Evolutionary conservation across 2,888 invertebrate species (phyloP).

Genomic region (Hemaris fuciformis): DNA sequence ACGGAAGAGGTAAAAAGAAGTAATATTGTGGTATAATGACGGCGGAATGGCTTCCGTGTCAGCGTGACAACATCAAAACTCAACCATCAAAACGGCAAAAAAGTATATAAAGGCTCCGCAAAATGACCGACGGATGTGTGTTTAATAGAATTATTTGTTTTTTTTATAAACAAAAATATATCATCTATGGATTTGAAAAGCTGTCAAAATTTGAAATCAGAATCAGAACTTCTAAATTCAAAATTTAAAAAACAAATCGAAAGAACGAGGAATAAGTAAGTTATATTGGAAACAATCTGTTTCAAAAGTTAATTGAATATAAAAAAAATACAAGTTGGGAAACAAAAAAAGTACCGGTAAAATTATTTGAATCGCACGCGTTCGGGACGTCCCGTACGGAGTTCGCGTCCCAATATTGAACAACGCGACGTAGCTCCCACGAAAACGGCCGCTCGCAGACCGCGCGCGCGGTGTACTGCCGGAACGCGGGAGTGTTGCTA

Average conservation of each 20-base stretch:
- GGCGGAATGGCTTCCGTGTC: too few relatives aligned
- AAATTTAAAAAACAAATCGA: too few relatives aligned
- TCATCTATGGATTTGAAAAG: neutral
- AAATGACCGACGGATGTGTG: too few relatives aligned
- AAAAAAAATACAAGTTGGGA: slow-evolving; percentile 10
- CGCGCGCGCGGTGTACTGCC: slow-evolving; percentile 75
- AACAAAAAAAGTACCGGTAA: slow-evolving; percentile 28
- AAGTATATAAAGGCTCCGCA: too few relatives aligned
- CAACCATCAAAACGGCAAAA: too few relatives aligned
- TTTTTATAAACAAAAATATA: neutral
- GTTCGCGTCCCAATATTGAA: slow-evolving; percentile 30
- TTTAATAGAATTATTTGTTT: too few relatives aligned
- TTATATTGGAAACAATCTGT: neutral
- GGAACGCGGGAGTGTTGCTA: slow-evolving; percentile 14
- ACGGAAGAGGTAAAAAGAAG: too few relatives aligned
- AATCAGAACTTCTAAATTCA: neutral
- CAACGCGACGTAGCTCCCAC: slow-evolving; percentile 29
- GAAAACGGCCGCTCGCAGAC: slow-evolving; percentile 67
- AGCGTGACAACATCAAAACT: too few relatives aligned
- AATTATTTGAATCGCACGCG: slow-evolving; percentile 8
- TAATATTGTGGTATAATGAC: too few relatives aligned
- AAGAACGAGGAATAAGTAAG: neutral
- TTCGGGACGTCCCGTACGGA: slow-evolving; percentile 37
- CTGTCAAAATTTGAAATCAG: neutral
- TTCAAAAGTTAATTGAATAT: slow-evolving; percentile 21